Conservation (phyloP, 2,797 vertebrate species). For the Varecia variegata region DNA sequence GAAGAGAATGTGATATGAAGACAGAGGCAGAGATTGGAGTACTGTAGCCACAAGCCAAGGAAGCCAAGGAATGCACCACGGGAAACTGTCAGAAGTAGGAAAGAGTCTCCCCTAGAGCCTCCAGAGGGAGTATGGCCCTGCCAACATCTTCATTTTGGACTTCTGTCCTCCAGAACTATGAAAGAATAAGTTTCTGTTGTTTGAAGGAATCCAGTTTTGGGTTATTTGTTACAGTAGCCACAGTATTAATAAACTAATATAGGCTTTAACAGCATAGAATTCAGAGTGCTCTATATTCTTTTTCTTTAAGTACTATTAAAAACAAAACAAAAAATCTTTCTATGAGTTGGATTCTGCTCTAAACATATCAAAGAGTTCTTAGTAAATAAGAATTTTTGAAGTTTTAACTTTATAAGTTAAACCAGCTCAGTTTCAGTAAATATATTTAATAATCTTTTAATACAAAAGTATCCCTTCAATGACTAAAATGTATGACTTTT, state of each 20-base stretch:
- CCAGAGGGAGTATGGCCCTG: not conserved
- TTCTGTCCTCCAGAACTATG: not conserved
- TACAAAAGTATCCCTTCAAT: not conserved
- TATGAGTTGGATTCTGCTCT: not conserved
- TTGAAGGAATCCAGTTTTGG: not conserved
- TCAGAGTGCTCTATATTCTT: not conserved
- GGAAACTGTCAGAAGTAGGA: not conserved
- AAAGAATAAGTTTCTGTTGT: not conserved
- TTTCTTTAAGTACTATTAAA: not conserved
- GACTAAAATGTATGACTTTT: not conserved
- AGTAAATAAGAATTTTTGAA: slow-evolving; percentile 25
- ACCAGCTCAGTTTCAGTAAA: not conserved
- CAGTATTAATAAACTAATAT: not conserved
- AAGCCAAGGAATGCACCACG: not conserved
- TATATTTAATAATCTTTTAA: slow-evolving; percentile 36
- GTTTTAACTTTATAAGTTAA: not conserved
- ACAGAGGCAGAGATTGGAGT: not conserved
- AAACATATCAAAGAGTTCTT: slow-evolving; percentile 7
- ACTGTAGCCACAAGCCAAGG: not conserved
- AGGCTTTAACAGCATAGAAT: not conserved
- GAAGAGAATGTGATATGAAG: not conserved
- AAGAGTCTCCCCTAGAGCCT: not conserved
- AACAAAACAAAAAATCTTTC: not conserved
- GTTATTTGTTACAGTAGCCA: not conserved
- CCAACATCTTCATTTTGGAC: not conserved